A percentile compares a stretch with the other conserved stretches of the same genome.
Evolutionary conservation across 2,888 invertebrate genomes (phyloP).

Genomic region (Lomographa bimaculata): DNA sequence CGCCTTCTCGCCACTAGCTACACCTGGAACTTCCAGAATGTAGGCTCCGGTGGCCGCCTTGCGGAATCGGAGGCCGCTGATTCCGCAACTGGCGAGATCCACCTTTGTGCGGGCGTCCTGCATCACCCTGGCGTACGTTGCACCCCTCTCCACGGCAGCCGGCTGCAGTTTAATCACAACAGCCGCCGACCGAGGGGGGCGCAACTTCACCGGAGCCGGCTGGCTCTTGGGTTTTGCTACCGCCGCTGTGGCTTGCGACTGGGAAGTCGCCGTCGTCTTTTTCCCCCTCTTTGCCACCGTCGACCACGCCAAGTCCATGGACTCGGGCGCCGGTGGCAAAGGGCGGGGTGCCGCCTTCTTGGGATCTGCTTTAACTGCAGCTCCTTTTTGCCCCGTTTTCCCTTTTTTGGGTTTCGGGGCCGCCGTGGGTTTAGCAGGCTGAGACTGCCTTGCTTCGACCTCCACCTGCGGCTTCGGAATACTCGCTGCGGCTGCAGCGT

Average conservation of each 20-base stretch:
- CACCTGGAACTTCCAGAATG: conserved; percentile 18
- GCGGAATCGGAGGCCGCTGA: conserved; percentile 1
- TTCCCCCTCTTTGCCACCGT: background rate
- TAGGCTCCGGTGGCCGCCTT: conserved; percentile 18
- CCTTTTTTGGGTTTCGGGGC: too few species aligned
- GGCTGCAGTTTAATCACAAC: conserved; percentile 22
- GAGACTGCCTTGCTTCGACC: too few species aligned
- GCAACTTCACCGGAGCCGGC: background rate
- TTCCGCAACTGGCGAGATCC: conserved; percentile 4
- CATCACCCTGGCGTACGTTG: conserved; percentile 12
- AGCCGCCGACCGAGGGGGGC: conserved; percentile 17
- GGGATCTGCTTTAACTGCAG: too few species aligned
- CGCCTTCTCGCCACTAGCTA: conserved; percentile 9
- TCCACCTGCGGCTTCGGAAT: too few species aligned
- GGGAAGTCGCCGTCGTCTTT: background rate
- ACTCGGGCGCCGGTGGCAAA: too few species aligned
- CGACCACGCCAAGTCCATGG: too few species aligned
- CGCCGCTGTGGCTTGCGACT: too few species aligned
- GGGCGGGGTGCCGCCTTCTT: too few species aligned
- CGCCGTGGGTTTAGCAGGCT: too few species aligned
- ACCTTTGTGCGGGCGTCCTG: background rate
- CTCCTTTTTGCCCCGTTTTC: too few species aligned
- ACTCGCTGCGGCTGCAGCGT: too few species aligned
- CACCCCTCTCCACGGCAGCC: conserved; percentile 15
- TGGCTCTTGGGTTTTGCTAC: background rate